phyloP scores from a whole-genome alignment of 2,113 vertebrate genomes.

The Crotalus viridis region DNA sequence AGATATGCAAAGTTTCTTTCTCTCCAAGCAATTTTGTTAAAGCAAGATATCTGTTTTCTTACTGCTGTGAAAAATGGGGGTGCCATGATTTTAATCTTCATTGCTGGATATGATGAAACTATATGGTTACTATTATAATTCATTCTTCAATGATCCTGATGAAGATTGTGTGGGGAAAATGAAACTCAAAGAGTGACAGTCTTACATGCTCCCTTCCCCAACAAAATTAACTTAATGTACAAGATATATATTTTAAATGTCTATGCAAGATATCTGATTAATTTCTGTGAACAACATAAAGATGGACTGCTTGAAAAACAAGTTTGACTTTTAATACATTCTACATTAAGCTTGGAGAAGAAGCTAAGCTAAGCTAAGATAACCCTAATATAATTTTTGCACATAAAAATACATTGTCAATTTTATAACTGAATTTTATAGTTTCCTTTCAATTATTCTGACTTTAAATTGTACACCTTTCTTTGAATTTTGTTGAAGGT shows the following conservation, averaged over 20 bases:
- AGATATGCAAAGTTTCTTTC: background rate
- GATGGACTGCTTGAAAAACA: background rate
- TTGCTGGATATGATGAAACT: background rate
- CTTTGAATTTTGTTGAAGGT: background rate
- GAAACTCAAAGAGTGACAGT: background rate
- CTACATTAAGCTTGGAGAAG: background rate
- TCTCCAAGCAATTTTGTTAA: background rate
- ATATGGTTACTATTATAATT: background rate
- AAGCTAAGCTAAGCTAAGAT: background rate
- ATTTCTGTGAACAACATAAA: background rate
- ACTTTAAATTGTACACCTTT: background rate
- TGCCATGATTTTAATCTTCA: background rate
- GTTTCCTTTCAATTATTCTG: background rate
- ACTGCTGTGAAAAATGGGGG: background rate
- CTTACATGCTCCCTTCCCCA: background rate
- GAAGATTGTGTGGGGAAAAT: background rate
- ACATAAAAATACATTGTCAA: background rate
- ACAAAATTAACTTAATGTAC: background rate
- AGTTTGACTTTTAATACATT: background rate
- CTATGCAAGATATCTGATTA: background rate
- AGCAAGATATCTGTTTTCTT: background rate
- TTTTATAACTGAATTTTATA: background rate
- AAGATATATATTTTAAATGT: background rate
- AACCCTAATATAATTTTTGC: background rate
- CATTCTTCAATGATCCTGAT: background rate